Conservation (phyloP, 2,113 vertebrate genomes). For the Gambusia affinis region DNA sequence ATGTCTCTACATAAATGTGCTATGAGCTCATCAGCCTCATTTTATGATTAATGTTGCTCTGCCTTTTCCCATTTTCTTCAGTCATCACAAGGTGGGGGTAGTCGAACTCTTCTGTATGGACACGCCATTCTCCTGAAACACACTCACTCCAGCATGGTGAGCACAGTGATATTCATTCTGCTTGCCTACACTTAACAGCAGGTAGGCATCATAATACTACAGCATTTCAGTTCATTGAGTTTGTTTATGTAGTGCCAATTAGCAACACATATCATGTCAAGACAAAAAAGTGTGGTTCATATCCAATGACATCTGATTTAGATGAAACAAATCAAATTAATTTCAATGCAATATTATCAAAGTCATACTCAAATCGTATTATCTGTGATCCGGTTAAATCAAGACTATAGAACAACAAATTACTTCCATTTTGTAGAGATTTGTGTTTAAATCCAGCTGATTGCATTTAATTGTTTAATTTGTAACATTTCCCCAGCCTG, state of each 20-base stretch:
- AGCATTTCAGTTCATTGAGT: no score
- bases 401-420: neutral
- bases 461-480: neutral
- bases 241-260: no score
- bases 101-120: conserved; percentile 90
- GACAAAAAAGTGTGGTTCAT: no score
- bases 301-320: no score
- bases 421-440: neutral
- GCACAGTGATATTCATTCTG: conserved; percentile 24
- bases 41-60: neutral
- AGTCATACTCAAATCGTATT: neutral
- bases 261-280: no score
- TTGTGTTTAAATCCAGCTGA: neutral
- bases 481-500: neutral
- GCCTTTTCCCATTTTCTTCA: conserved; percentile 44
- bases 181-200: neutral
- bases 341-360: no score
- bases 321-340: no score
- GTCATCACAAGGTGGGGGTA: conserved; percentile 93
- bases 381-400: neutral
- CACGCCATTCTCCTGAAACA: conserved; percentile 92
- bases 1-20: neutral
- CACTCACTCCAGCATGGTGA: conserved; percentile 91
- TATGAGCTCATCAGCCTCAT: neutral
- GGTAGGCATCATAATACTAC: no score